Percentiles rank a stretch among this genome's conserved stretches.
phyloP scores from a whole-genome alignment of 2,888 invertebrate genomes.

The Atethmia centrago region DNA sequence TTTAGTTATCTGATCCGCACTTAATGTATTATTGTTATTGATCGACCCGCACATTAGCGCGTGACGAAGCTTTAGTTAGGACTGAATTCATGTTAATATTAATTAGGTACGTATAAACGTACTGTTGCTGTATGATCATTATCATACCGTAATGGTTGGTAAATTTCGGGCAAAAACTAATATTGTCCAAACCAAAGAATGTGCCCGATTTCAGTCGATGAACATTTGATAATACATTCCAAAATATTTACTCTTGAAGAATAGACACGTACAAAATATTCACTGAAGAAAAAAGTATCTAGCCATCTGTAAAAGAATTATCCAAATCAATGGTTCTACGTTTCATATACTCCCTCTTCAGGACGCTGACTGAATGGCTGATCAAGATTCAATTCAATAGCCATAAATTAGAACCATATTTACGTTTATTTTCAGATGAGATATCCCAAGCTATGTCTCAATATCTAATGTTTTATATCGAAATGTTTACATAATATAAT shows the following conservation, averaged over 20 bases:
- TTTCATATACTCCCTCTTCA: conserved; percentile 33
- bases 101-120: too few species aligned
- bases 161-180: neutral
- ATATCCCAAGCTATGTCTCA: neutral
- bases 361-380: conserved; percentile 20
- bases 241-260: conserved; percentile 11
- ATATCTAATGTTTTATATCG: neutral
- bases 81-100: too few species aligned
- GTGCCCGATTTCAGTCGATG: neutral
- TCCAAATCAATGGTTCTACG: conserved; percentile 43
- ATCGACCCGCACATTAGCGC: too few species aligned
- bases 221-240: neutral
- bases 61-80: too few species aligned
- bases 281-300: conserved; percentile 37
- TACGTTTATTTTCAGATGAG: neutral
- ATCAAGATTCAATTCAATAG: conserved; percentile 37
- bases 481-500: too few species aligned
- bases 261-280: conserved; percentile 21
- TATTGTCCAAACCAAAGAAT: neutral
- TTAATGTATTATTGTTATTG: too few species aligned
- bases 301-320: conserved; percentile 43
- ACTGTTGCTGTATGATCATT: too few species aligned
- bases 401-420: conserved; percentile 12
- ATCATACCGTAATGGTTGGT: neutral
- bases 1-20: too few species aligned